These are phyloP conservation scores for Picus viridis DNA, from an alignment of 2,797 vertebrate genomes.

Conservation along the genomic window DNA sequence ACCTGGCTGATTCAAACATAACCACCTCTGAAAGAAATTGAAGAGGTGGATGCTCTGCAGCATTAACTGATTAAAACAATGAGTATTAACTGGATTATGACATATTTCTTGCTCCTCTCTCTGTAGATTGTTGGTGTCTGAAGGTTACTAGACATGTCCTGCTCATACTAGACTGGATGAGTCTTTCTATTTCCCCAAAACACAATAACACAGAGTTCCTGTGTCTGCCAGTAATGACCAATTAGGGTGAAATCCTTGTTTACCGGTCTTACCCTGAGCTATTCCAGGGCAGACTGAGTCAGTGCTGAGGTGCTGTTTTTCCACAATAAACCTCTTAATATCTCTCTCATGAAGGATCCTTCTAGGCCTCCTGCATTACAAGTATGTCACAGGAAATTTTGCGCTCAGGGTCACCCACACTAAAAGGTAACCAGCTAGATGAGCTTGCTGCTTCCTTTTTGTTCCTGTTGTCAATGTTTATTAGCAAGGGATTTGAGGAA, in stretches of 20 bases:
- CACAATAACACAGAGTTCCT: rapidly evolving
- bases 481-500: not conserved
- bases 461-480: not conserved
- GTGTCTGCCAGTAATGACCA: not conserved
- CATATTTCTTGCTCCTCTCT: not conserved
- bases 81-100: not conserved
- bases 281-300: not conserved
- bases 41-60: no score
- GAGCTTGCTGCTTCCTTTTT: not conserved
- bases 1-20: no score
- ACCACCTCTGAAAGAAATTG: no score
- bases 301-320: not conserved
- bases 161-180: not conserved
- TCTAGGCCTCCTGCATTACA: not conserved
- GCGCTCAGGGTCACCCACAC: not conserved
- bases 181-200: not conserved
- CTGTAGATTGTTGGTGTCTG: not conserved
- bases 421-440: not conserved
- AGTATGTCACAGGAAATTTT: not conserved
- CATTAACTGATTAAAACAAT: no score
- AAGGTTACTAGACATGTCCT: not conserved
- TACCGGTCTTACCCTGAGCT: not conserved
- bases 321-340: not conserved
- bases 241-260: not conserved
- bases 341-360: not conserved